Percentiles rank a stretch among this genome's conserved stretches.
Conservation (phyloP, 2,113 vertebrate genomes). For the Etheostoma spectabile region DNA sequence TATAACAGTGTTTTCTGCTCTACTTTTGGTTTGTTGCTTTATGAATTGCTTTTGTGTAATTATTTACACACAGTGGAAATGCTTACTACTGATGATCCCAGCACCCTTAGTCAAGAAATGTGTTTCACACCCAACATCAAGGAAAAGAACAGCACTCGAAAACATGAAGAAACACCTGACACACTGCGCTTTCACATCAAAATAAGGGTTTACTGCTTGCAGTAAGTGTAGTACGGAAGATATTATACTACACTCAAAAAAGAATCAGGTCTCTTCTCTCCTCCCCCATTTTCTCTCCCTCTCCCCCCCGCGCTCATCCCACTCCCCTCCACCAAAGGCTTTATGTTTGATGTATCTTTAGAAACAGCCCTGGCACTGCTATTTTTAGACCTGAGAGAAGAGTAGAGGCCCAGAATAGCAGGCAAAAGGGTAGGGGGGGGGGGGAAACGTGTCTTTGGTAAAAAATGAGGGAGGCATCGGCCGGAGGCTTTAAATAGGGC, state of each 20-base stretch:
- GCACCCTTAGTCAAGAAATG: not conserved
- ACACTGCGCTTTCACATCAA: not conserved
- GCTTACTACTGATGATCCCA: not conserved
- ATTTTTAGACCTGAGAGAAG: slow-evolving; percentile 75
- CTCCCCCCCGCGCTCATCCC: slow-evolving; percentile 1
- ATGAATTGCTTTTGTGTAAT: not conserved
- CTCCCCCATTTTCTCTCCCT: not conserved
- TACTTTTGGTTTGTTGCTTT: too few species aligned
- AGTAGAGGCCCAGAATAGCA: slow-evolving; percentile 79
- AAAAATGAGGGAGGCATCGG: slow-evolving; percentile 76
- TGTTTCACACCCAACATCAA: not conserved
- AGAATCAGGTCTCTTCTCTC: slow-evolving; percentile 49
- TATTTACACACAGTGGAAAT: not conserved
- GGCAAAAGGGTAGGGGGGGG: not conserved
- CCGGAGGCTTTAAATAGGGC: slow-evolving; percentile 81
- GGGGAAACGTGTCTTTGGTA: slow-evolving; percentile 75
- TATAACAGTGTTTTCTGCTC: not conserved
- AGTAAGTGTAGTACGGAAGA: not conserved
- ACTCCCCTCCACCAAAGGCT: slow-evolving; percentile 16
- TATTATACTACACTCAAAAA: not conserved
- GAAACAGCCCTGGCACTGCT: slow-evolving; percentile 71
- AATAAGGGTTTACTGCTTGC: not conserved
- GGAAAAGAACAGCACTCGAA: not conserved
- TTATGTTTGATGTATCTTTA: slow-evolving; percentile 72
- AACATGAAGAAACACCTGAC: not conserved